phyloP scores from a whole-genome alignment of 2,113 vertebrate species.

The Orthochromis malagaraziensis region DNA sequence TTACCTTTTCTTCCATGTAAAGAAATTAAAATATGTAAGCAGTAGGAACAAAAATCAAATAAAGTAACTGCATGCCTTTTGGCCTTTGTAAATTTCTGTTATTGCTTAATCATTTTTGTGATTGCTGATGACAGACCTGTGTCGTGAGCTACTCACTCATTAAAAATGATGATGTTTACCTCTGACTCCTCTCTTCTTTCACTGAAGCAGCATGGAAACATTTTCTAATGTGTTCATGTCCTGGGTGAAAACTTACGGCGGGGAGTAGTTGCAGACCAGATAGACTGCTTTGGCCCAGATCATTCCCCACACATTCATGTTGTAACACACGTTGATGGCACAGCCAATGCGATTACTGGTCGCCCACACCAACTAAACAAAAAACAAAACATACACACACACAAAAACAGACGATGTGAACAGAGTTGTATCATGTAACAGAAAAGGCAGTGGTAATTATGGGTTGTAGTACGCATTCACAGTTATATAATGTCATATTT shows the following conservation, averaged over 20 bases:
- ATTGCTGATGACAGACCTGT: background rate
- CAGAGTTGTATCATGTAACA: background rate
- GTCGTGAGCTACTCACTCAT: background rate
- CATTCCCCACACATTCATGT: slow-evolving; percentile 99
- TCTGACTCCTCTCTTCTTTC: background rate
- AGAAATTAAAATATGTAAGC: background rate
- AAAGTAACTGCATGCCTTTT: background rate
- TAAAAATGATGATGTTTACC: background rate
- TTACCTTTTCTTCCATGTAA: background rate
- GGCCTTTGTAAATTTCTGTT: background rate
- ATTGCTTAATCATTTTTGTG: background rate
- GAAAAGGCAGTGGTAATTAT: background rate
- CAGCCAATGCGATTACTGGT: slow-evolving; percentile 94
- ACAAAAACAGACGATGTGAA: background rate
- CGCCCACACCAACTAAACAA: slow-evolving; percentile 90
- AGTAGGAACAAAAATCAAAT: background rate
- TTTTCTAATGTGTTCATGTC: background rate
- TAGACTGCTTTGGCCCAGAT: slow-evolving; percentile 97
- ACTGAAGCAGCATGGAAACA: background rate
- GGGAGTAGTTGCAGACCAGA: slow-evolving; percentile 98
- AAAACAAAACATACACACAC: background rate
- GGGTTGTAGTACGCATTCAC: accelerated
- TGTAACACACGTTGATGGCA: slow-evolving; percentile 95
- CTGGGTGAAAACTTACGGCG: slow-evolving; percentile 80
- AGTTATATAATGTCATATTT: background rate